Base-by-base conservation (phyloP, 2,797 vertebrate species). In the Platyrinchus mystaceus region DNA sequence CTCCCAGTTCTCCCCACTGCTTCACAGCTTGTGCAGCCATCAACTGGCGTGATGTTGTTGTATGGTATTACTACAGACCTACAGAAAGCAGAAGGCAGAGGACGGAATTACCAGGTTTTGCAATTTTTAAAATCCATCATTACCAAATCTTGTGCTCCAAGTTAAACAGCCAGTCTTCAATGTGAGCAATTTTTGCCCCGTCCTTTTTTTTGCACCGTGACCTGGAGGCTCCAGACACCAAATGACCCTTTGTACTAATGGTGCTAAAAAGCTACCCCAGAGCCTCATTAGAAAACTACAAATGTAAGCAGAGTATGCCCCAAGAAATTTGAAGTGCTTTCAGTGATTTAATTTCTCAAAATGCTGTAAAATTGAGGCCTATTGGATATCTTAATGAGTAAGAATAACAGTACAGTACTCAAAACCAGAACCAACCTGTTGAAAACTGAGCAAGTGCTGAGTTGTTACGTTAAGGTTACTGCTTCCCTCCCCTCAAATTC, bases 31-130 rank as follows among this genome's bases (percentile, higher is more conserved):
- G 44, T 34, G n/a, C 50, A 89, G 74, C 17, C 66, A 68, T 56
- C 81, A 79, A 9, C 2, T 67, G 62, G 20, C 0, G 0, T 2
- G 1, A 75, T 4, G 3, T 2, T 69, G 9, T 26, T 20, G 1
- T 32, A 63, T 0, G 27, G 11, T 15, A 28, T 37, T 43, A 36
- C 69, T 89, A 75, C 0, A 52, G 23, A 56, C 5, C 28, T 70
- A 55, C 43, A 67, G 21, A 91, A 83, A 84, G 39, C 49, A 87
- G 9, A 21, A 74, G 58, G 32, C 67, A 84, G 44, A 64, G 30
- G 32, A 27, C 84, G 32, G 32, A 83, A 93, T 80, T 55, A 70
- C 4, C 16, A 67, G 21, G 14, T 70, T 69, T 2, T 7, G 20
- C 16, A 14, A 28, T 5, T 80, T 76, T 74, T 44, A 37, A 79